Percentiles rank a stretch among this genome's conserved stretches.
Conservation (phyloP, 2,113 vertebrate species). For the Coregonus clupeaformis region DNA sequence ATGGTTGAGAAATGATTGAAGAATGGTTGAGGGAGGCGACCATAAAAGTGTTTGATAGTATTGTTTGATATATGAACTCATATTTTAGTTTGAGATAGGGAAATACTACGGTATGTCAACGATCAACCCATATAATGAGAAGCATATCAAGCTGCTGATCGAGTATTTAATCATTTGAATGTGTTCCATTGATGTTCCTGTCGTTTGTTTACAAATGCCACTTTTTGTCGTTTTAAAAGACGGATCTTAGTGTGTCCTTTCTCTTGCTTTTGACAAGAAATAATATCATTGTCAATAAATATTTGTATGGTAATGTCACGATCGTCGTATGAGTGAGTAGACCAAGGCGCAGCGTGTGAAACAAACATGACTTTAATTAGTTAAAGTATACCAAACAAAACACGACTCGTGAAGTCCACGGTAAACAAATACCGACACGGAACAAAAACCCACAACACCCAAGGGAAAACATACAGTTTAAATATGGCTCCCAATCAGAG, state of each 20-base stretch:
- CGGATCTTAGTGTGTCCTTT: constrained; percentile 48
- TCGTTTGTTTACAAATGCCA: constrained; percentile 17
- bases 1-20: not conserved
- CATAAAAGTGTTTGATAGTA: constrained; percentile 11
- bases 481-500: too few species aligned
- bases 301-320: constrained; percentile 70
- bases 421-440: too few species aligned
- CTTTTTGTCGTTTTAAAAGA: constrained; percentile 46
- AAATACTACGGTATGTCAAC: constrained; percentile 4
- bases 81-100: constrained; percentile 9
- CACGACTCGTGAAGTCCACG: too few species aligned
- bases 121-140: constrained; percentile 4
- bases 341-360: too few species aligned
- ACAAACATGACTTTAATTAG: too few species aligned
- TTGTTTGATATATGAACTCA: constrained; percentile 19
- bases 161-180: constrained; percentile 26
- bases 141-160: constrained; percentile 38
- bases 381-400: too few species aligned
- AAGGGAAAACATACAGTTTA: too few species aligned
- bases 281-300: constrained; percentile 66
- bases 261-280: constrained; percentile 45
- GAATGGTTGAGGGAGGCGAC: constrained; percentile 19
- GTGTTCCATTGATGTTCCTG: constrained; percentile 38
- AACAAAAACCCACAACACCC: too few species aligned
- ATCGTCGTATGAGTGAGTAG: too few species aligned